A percentile compares a stretch with the other conserved stretches of the same genome.
Conservation (phyloP, 2,888 invertebrate species). For the Drosophila mettleri region DNA sequence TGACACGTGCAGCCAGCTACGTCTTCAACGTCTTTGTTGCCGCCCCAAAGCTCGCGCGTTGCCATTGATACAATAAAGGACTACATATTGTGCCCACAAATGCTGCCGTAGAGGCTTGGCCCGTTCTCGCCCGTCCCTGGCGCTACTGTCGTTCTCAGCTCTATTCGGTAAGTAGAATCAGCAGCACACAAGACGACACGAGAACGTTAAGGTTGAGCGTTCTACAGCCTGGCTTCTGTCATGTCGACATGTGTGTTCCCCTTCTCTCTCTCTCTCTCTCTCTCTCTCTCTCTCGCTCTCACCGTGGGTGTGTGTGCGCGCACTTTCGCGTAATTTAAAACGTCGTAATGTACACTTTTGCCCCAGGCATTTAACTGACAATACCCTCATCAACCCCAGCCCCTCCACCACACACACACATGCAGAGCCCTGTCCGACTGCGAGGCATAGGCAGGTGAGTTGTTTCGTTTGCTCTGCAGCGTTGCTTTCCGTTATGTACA, state of each 20-base stretch:
- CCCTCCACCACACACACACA: slow-evolving; percentile 42
- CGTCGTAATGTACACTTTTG: slow-evolving; percentile 79
- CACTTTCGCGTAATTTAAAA: slow-evolving; percentile 77
- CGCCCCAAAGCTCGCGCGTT: slow-evolving; percentile 32
- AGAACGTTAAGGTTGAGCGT: slow-evolving; percentile 30
- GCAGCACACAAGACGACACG: slow-evolving; percentile 24
- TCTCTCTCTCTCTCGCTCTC: too few relatives aligned
- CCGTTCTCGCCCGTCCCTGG: not conserved
- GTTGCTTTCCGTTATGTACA: slow-evolving; percentile 52
- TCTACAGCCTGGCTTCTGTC: slow-evolving; percentile 37
- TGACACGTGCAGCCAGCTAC: slow-evolving; percentile 53
- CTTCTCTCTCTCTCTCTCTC: too few relatives aligned
- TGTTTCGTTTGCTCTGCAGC: slow-evolving; percentile 8
- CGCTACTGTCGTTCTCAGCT: slow-evolving; percentile 39
- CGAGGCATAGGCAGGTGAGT: slow-evolving; percentile 20
- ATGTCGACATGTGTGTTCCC: slow-evolving; percentile 17
- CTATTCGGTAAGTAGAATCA: slow-evolving; percentile 53
- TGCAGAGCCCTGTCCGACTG: slow-evolving; percentile 24
- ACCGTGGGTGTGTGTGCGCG: slow-evolving; percentile 48
- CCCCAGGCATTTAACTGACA: slow-evolving; percentile 79
- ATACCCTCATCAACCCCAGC: slow-evolving; percentile 72
- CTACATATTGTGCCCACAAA: slow-evolving; percentile 55
- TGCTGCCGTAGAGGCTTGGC: slow-evolving; percentile 36
- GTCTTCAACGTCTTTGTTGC: slow-evolving; percentile 15
- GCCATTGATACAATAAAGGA: slow-evolving; percentile 70